Base-by-base conservation (phyloP, 2,888 invertebrate genomes). In the Pammene aurita region DNA sequence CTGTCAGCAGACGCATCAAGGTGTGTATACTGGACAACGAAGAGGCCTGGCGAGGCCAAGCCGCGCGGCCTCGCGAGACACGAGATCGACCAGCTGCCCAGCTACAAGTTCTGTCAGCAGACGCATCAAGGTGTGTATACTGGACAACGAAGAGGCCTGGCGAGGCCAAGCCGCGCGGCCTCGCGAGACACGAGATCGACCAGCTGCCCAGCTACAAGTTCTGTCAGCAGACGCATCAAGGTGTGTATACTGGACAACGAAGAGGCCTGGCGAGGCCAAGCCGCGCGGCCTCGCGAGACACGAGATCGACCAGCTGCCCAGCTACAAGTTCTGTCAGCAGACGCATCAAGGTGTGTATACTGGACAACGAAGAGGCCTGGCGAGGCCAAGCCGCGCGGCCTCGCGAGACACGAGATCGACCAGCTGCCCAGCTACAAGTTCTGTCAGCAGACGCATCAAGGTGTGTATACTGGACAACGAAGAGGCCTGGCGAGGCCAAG, bases 41-140 rank as follows among this genome's bases (percentile, higher is more conserved):
- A n/a, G n/a, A n/a, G n/a, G 98, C 64, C 93, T 98, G 67, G 98
- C 57, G 98, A 98, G 90, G 98, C 98, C 57, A 98, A 98, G 86
- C 98, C 98, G 0, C 93, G 98, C 34, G 98, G 98, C 1, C 93
- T 98, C 75, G 95, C 95, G 71, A 95, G 97, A 71, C 94, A 95
- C 71, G 98, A 98, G 93, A 98, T 98, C 76, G 98, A 98, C 81
- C 96, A 96, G 87, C 93, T 98, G 85, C 97, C 98, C 72, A 96
- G 96, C 78, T 98, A 98, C 93, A 97, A 97, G 93, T 97, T 94
- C 87, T 95, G 95, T 81, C 94, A 95, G 68, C 95, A 95, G 75
- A 95, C 95, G 55, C 96, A 96, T 77, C 95, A 95, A 80, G 94
- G 94, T 93, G 67, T 71, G 78, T 72, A n/a, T n/a, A n/a, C n/a